These are phyloP conservation scores for Mobula birostris DNA, from an alignment of 2,113 vertebrate species.

Conservation along the genomic window DNA sequence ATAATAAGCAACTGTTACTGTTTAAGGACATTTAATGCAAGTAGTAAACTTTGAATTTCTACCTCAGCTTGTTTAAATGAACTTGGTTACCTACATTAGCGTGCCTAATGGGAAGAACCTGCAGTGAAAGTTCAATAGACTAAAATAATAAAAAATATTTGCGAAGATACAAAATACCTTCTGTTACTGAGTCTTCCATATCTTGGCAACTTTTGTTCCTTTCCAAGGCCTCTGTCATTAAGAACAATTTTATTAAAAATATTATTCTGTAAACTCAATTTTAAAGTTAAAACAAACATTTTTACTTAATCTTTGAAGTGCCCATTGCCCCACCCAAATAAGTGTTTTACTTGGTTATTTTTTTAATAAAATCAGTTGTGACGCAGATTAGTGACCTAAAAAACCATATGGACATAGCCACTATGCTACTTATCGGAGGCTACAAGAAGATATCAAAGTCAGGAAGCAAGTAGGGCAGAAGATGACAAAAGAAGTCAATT, in stretches of 20 bases:
- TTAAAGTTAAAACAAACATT: not conserved
- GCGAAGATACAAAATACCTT: not conserved
- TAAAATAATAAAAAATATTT: not conserved
- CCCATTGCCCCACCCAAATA: no score
- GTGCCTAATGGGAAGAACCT: not conserved
- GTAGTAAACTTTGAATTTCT: no score
- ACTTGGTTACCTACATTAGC: not conserved
- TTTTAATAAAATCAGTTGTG: not conserved
- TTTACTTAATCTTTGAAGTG: not conserved
- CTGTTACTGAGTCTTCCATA: slow-evolving; percentile 19
- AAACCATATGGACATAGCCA: not conserved
- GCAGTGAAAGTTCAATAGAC: not conserved
- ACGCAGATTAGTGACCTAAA: not conserved
- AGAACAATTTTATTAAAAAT: not conserved
- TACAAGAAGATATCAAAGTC: no score
- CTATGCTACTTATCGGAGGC: not conserved
- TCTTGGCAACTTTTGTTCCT: not conserved
- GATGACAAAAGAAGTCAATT: no score
- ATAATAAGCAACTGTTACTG: no score
- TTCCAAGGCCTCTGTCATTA: not conserved
- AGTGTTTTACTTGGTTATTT: no score
- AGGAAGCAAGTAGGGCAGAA: no score
- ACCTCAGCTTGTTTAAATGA: not conserved
- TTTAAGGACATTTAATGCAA: no score
- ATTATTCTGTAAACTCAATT: not conserved